Evolutionary conservation across 2,113 vertebrate species (phyloP).

Genomic region (Anoura caudifer): DNA sequence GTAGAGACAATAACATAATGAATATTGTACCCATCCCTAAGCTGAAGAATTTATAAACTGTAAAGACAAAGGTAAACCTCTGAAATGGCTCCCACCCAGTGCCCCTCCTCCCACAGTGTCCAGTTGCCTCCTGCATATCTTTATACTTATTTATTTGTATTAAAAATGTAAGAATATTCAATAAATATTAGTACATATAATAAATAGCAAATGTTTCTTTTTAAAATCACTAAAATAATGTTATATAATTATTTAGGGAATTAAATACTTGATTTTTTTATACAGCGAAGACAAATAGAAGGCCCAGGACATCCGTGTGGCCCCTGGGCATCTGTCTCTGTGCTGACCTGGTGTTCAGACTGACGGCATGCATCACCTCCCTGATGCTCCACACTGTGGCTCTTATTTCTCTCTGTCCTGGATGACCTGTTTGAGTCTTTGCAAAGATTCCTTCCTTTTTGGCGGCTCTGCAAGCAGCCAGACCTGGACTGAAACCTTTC

Average conservation of each 20-base stretch:
- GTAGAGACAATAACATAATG: background rate
- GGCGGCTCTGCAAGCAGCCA: background rate
- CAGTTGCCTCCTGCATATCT: background rate
- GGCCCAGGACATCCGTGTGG: background rate
- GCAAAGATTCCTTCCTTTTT: background rate
- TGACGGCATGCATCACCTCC: background rate
- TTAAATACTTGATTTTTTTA: conserved; percentile 10
- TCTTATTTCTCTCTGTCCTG: background rate
- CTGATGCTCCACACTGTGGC: background rate
- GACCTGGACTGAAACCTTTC: background rate
- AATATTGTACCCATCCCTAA: background rate
- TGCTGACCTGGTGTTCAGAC: background rate
- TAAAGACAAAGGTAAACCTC: background rate
- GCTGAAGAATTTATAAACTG: background rate
- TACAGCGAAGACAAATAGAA: background rate
- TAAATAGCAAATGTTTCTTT: background rate
- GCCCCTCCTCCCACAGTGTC: background rate
- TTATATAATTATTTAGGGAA: background rate
- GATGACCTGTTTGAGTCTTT: background rate
- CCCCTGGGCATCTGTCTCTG: background rate
- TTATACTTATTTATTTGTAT: background rate
- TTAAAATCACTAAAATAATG: background rate
- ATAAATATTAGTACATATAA: background rate
- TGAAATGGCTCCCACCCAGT: background rate
- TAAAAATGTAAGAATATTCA: background rate